A percentile compares a stretch with the other conserved stretches of the same genome.
Conservation (phyloP, 1,140 invertebrate genomes). For the roundworm (Caenorhabditis elegans) region WBcel235 BX284605.5:6170501-6171000, state of each 20-base stretch:
- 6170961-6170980: neutral
- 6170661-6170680: conserved; percentile 25
- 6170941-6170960: neutral
- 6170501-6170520: conserved; percentile 25
- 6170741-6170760: conserved; percentile 7
- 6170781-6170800: conserved; percentile 44
- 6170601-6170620: neutral
- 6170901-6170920: conserved; percentile 4
- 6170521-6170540: neutral
- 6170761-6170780: conserved; percentile 38
- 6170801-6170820: conserved; percentile 39
- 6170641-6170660: conserved; percentile 1
- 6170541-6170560: neutral
- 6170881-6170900: conserved; percentile 15
- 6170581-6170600: neutral
- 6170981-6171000: conserved; percentile 25
- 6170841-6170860: conserved; percentile 43
- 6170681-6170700: conserved; percentile 30
- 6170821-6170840: conserved; percentile 40
- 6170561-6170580: neutral
- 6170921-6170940: neutral
- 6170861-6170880: conserved; percentile 37
- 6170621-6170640: neutral
- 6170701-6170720: neutral
- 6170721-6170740: conserved; percentile 29